Base-by-base conservation (phyloP, 2,113 vertebrate species). In the Naja naja region DNA sequence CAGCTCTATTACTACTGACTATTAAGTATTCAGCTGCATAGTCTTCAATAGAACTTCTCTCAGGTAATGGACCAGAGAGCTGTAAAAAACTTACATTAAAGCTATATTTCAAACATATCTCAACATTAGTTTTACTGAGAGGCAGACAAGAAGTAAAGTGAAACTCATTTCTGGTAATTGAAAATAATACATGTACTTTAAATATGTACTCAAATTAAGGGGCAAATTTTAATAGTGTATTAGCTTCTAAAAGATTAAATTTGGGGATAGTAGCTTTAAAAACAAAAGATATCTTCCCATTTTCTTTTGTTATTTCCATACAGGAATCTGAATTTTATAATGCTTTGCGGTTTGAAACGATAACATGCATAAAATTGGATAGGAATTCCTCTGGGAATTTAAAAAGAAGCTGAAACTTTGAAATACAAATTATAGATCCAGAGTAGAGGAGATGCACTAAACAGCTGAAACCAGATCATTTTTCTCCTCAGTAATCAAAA, bases 321-420 rank as follows among this genome's bases (percentile, higher is more conserved):
- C 85, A 96, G 95, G 96, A 95, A 94, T 91, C 34, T 95, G 96
- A 89, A 34, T 96, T 94, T 95, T 81, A 74, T 93, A 43, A 74
- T 94, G 55, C 69, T 93, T 96, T 95, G 45, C 81, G 95, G 49
- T 11, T 89, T 94, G 60, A 95, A 94, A 95, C 58, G 90, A 96
- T 94, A 96, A 90, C 47, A 30, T 90, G 10, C 85, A 94, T 90
- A 91, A 94, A 96, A 97, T 94, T 92, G 94, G 91, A 95, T 18
- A 88, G 1, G n/a, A 94, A 93, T 92, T 94, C 89, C 45, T 95
- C 94, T 91, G 56, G 85, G 90, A 93, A 90, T 96, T 95, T 89
- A 85, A 95, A 96, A 91, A 49, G 90, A 90, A 96, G 90, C 0
- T 53, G 1, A 92, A 14, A 56, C 95, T 95, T 3, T 54, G 34